These are phyloP conservation scores for Coracias cyanogaster DNA, from an alignment of 2,797 vertebrate genomes.

Conservation along the genomic window DNA sequence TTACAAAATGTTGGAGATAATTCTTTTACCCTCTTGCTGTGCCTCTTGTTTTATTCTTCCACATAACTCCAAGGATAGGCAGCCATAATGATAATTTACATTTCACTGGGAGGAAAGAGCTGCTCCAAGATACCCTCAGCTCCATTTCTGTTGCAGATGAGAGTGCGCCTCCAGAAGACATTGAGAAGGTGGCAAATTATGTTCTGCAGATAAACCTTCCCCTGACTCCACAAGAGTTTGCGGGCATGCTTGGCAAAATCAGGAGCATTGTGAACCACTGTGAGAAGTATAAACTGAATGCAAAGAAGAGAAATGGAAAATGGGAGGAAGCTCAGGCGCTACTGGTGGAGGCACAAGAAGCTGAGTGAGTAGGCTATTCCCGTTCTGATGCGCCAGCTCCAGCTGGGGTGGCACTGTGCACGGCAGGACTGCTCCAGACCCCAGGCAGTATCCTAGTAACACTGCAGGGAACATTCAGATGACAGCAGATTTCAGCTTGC, in stretches of 20 bases:
- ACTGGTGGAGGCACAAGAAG: conserved; percentile 73
- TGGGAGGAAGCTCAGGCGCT: conserved; percentile 64
- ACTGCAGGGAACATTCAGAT: not conserved
- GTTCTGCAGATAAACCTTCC: conserved; percentile 84
- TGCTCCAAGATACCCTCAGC: not conserved
- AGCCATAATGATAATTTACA: not conserved
- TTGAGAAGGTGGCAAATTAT: conserved; percentile 82
- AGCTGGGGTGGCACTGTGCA: not conserved
- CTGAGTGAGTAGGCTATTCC: conserved; percentile 78
- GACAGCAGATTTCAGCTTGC: not conserved
- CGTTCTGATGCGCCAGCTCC: not conserved
- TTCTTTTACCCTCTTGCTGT: conserved; percentile 16
- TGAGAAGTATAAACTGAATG: conserved; percentile 65
- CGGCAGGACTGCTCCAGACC: not conserved
- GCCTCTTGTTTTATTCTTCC: conserved; percentile 16
- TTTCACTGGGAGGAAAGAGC: not conserved
- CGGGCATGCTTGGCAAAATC: conserved; percentile 78
- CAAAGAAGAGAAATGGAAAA: conserved; percentile 69
- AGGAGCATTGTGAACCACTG: conserved; percentile 64
- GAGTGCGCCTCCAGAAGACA: conserved; percentile 82
- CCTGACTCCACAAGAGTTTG: conserved; percentile 78
- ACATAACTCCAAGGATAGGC: not conserved
- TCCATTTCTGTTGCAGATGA: conserved; percentile 81
- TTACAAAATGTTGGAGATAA: conserved; percentile 17
- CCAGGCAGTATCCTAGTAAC: not conserved